phyloP scores from a whole-genome alignment of 1,140 invertebrate genomes.

The Calliopsis andreniformis region DNA sequence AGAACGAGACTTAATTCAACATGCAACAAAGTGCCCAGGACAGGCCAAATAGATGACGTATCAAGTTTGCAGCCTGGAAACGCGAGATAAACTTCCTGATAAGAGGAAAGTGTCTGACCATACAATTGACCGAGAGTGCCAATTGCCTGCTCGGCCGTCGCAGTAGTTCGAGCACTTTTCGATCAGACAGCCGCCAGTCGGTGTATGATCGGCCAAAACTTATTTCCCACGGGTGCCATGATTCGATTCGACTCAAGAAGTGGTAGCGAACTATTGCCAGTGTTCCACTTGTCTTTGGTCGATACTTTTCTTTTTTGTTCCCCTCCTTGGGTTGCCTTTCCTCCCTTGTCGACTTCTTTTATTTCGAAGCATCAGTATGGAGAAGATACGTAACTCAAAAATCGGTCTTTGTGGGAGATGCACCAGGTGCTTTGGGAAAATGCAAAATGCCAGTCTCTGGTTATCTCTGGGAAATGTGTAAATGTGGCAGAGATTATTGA shows the following conservation, averaged over 20 bases:
- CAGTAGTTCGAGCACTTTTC: conserved; percentile 54
- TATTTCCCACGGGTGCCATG: conserved; percentile 78
- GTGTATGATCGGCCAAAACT: conserved; percentile 76
- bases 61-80: not conserved
- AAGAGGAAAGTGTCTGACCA: conserved; percentile 9
- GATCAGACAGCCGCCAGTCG: conserved; percentile 53
- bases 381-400: conserved; percentile 71
- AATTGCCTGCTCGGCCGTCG: conserved; percentile 10
- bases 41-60: not conserved
- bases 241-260: conserved; percentile 74
- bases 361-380: conserved; percentile 29
- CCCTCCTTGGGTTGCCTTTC: conserved; percentile 13
- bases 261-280: conserved; percentile 34
- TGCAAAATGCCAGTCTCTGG: conserved; percentile 21
- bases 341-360: conserved; percentile 19
- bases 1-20: not conserved
- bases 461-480: too few relatives aligned
- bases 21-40: too few relatives aligned
- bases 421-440: not conserved
- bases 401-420: conserved; percentile 43
- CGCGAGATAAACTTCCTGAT: conserved; percentile 5
- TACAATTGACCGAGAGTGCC: conserved; percentile 10
- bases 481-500: too few relatives aligned
- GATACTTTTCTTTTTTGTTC: conserved; percentile 37
- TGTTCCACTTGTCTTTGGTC: conserved; percentile 45